Percentiles rank a stretch among this genome's conserved stretches.
These are phyloP conservation scores for Gobio gobio DNA, from an alignment of 2,113 vertebrate species.

Conservation along the genomic window DNA sequence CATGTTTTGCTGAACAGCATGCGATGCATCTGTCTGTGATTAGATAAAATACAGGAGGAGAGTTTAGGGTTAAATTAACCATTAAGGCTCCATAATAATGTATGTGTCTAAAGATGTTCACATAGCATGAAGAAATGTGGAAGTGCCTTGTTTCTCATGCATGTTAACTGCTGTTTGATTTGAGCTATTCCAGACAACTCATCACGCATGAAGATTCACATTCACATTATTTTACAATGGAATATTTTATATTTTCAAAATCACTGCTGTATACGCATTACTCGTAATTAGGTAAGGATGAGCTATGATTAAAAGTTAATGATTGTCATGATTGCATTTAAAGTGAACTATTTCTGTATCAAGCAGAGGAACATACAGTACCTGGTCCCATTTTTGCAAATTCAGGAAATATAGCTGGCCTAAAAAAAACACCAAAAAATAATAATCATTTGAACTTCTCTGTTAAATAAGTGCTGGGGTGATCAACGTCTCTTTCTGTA, in stretches of 20 bases:
- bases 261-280: background rate
- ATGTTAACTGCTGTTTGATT: background rate
- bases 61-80: background rate
- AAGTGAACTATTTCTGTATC: background rate
- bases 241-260: background rate
- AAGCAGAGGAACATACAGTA: background rate
- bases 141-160: background rate
- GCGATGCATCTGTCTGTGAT: background rate
- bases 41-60: background rate
- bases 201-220: background rate
- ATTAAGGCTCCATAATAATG: background rate
- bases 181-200: background rate
- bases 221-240: background rate
- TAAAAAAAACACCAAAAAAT: background rate
- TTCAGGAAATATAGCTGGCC: background rate
- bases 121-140: background rate
- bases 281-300: background rate
- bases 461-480: background rate
- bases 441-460: background rate
- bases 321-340: background rate
- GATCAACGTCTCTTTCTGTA: background rate
- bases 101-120: background rate
- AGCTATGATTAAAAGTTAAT: no score
- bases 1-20: background rate
- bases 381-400: background rate